A percentile compares a stretch with the other conserved stretches of the same genome.
Conservation (phyloP, 1,140 invertebrate species). For the Neodiprion fabricii region DNA sequence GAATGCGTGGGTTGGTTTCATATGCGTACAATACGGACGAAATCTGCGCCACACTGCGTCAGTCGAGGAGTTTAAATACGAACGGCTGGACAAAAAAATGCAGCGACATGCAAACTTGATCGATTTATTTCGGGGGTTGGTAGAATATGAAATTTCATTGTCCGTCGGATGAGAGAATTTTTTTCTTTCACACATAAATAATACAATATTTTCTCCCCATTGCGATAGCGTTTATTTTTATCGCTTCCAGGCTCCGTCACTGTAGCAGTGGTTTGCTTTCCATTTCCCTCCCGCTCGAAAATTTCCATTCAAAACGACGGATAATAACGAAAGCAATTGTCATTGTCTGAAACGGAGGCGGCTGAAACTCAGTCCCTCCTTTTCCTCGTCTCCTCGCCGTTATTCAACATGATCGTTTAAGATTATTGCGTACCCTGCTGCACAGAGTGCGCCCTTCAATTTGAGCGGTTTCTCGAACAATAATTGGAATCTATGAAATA, state of each 20-base stretch:
- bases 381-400: not conserved
- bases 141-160: not conserved
- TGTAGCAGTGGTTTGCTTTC: not conserved
- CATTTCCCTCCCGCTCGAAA: not conserved
- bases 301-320: constrained; percentile 15
- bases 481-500: constrained; percentile 6
- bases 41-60: not conserved
- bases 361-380: not conserved
- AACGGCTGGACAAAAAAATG: not conserved
- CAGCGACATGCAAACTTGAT: not conserved
- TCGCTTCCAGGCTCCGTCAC: not conserved
- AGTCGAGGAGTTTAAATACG: not conserved
- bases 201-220: not conserved
- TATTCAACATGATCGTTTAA: constrained; percentile 13
- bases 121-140: not conserved
- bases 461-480: constrained; percentile 2
- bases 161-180: not conserved
- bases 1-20: not conserved
- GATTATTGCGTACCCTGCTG: constrained; percentile 8
- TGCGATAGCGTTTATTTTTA: not conserved
- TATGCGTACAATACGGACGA: not conserved
- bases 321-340: constrained; percentile 16
- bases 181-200: not conserved
- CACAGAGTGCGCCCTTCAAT: constrained; percentile 13
- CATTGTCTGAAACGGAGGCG: constrained; percentile 9